Evolutionary conservation across 2,888 invertebrate genomes (phyloP), one percentile per base, ranked within the genome.

Genomic region (Harpalus rubripes): DNA sequence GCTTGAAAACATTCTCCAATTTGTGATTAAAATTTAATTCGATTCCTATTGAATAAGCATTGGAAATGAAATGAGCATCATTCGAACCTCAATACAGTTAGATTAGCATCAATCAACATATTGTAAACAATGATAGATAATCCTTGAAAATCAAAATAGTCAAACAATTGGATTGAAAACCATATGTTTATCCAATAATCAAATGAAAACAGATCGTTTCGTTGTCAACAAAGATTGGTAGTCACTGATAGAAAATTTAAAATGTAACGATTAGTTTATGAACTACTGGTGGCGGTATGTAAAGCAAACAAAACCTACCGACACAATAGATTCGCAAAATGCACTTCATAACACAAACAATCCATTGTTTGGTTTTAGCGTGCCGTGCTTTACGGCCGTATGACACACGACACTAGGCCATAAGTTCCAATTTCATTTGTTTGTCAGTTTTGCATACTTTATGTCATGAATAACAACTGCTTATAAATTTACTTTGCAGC

Each of bases 341-440:
- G 56, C 74, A 74, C 74, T 74, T 52, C 56, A 52, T 74, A 74
- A 52, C 22, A 74, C 22, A 74, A 74, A 74, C 74, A 74, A 52
- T 10, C 52, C 74, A 22, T 74, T 74, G 74, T 74, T 74, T 74
- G 56, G 18, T n/a, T 52, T 52, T 5, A 18, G 22, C 44, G 16
- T 7, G 12, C 44, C 26, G 18, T 22, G 15, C 74, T 74, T 52
- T 52, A 74, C 41, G 74, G 44, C 15, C 68, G 26, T 32, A 39
- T 68, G 68, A 68, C 39, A 39, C 26, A 68, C 68, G 68, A 68
- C 68, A 68, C 68, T 32, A 15, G 39, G 39, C 52, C 44, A 16
- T 74, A 56, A 52, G 74, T 74, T 52, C 52, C 18, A 44, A 52
- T 74, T 74, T 74, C 56, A 74, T 56, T 22, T 74, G 56, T 74